A percentile compares a stretch with the other conserved stretches of the same genome.
phyloP scores from a whole-genome alignment of 2,797 vertebrate genomes.

The Hydrolagus colliei region DNA sequence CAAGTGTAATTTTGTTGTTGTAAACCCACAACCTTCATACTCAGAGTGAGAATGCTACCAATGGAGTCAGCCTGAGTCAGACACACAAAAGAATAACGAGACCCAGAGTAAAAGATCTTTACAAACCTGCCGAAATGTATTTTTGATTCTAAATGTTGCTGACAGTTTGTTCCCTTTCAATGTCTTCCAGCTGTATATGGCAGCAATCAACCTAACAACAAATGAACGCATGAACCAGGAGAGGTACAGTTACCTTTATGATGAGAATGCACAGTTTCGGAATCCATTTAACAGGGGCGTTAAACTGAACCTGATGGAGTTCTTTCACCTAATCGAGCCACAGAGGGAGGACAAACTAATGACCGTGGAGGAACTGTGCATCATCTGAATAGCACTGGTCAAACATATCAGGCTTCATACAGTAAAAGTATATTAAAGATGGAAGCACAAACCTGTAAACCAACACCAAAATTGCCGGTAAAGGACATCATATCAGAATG shows the following conservation, averaged over 20 bases:
- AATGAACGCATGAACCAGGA: constrained; percentile 42
- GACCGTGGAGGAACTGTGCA: constrained; percentile 13
- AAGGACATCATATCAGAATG: background rate
- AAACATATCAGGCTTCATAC: background rate
- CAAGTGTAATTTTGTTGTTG: no score
- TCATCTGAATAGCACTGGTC: constrained; percentile 23
- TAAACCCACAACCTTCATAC: no score
- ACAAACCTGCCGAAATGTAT: background rate
- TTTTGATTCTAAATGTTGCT: background rate
- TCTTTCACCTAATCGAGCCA: constrained; percentile 39
- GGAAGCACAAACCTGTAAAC: background rate
- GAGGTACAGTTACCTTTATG: constrained; percentile 41
- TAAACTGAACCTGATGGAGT: constrained; percentile 43
- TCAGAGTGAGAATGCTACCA: no score
- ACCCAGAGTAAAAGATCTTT: background rate
- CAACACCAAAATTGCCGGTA: background rate
- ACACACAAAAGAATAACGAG: no score
- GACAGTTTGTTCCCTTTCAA: background rate
- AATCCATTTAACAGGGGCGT: constrained; percentile 42
- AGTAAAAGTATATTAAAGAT: background rate
- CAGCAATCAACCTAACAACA: constrained; percentile 42
- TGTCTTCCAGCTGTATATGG: constrained; percentile 42
- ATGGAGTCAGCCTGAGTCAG: no score
- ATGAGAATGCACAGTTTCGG: constrained; percentile 37
- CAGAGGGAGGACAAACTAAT: constrained; percentile 36